These are phyloP conservation scores for Oryzaephilus surinamensis DNA, from an alignment of 1,140 invertebrate genomes.

Conservation along the genomic window DNA sequence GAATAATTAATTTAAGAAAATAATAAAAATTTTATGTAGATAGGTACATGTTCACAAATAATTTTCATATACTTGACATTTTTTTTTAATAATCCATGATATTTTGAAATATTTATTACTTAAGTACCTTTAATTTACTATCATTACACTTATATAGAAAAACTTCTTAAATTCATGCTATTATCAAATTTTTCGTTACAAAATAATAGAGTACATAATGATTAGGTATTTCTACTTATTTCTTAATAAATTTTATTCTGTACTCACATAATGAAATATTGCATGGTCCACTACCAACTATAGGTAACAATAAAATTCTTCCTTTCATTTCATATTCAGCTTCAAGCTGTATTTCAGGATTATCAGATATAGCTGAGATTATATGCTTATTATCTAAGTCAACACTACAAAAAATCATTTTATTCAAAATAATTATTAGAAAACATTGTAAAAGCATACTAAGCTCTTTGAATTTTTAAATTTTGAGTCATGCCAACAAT, in stretches of 20 bases:
- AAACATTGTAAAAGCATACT: slow-evolving; percentile 34
- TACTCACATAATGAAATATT: slow-evolving; percentile 39
- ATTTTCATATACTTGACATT: too few relatives aligned
- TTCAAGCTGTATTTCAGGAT: slow-evolving; percentile 26
- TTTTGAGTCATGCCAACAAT: slow-evolving; percentile 46
- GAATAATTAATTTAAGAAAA: too few relatives aligned
- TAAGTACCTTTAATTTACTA: too few relatives aligned
- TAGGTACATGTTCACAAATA: too few relatives aligned
- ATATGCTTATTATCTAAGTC: not conserved
- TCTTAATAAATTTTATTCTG: slow-evolving; percentile 1
- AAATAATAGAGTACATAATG: too few relatives aligned
- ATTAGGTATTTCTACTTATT: too few relatives aligned
- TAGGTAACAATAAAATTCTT: slow-evolving; percentile 42
- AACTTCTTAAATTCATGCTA: too few relatives aligned
- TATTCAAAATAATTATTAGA: not conserved
- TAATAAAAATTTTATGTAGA: too few relatives aligned
- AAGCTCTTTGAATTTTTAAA: slow-evolving; percentile 39
- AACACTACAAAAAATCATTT: not conserved
- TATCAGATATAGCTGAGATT: not conserved
- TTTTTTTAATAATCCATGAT: too few relatives aligned
- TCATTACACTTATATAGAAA: too few relatives aligned
- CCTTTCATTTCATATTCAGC: slow-evolving; percentile 42
- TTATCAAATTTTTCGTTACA: too few relatives aligned
- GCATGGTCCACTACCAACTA: slow-evolving; percentile 41
- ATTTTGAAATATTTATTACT: too few relatives aligned